Percentiles rank a stretch among this genome's conserved stretches.
phyloP scores from a whole-genome alignment of 1,140 invertebrate genomes.

The Tetraneura akinire region DNA sequence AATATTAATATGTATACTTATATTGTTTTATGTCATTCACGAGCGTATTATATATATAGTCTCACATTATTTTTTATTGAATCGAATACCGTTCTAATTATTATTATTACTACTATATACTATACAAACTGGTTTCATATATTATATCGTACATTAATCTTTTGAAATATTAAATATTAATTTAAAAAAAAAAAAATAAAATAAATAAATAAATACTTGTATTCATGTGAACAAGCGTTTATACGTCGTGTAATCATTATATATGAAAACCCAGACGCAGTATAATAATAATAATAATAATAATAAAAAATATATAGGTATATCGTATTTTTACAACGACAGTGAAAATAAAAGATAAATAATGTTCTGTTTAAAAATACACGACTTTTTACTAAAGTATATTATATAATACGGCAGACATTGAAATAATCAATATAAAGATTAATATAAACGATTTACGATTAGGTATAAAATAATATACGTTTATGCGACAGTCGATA shows the following conservation, averaged over 20 bases:
- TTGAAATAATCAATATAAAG: neutral
- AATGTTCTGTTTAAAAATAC: conserved; percentile 1
- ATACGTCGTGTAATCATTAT: neutral
- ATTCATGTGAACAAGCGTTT: conserved; percentile 4
- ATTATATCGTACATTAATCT: neutral
- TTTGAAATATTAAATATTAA: conserved; percentile 28
- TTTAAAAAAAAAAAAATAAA: neutral
- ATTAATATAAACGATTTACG: too few relatives aligned
- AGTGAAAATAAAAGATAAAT: conserved; percentile 19
- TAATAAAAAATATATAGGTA: neutral
- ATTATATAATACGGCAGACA: neutral
- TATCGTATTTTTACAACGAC: neutral
- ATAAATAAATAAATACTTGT: neutral
- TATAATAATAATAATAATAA: conserved; percentile 3
- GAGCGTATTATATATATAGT: neutral
- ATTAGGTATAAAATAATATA: too few relatives aligned
- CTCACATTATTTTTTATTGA: conserved; percentile 4
- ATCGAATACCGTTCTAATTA: conserved; percentile 26
- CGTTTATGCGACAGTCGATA: too few relatives aligned
- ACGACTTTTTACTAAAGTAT: neutral
- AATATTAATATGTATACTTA: too few relatives aligned
- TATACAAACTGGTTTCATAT: conserved; percentile 26
- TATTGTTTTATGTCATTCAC: neutral
- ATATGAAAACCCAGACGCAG: neutral
- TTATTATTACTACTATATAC: conserved; percentile 16